Conservation (phyloP, 2,797 vertebrate genomes). For the Choloepus didactylus region DNA sequence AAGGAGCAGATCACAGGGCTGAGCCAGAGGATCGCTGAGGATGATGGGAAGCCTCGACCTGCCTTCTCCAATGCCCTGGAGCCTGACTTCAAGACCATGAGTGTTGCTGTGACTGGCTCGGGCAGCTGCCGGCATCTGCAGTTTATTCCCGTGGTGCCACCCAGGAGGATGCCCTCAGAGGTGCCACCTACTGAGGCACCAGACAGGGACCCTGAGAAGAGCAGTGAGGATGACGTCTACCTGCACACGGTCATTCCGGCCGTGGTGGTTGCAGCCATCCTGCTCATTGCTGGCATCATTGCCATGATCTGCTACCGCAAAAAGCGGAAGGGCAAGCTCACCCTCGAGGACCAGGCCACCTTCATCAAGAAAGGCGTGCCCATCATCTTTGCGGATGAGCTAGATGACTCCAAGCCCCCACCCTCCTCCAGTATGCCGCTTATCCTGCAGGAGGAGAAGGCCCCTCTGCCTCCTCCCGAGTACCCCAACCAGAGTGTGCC, state of each 20-base stretch:
- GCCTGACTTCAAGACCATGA: constrained; percentile 94
- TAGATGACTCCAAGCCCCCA: constrained; percentile 97
- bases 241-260: constrained; percentile 98
- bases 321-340: constrained; percentile 98
- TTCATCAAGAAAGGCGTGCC: constrained; percentile 99
- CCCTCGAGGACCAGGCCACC: constrained; percentile 98
- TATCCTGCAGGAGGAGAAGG: constrained; percentile 98
- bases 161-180: constrained; percentile 84
- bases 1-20: constrained; percentile 93
- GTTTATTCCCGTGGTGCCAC: constrained; percentile 90
- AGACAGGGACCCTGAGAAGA: constrained; percentile 92
- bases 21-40: constrained; percentile 91
- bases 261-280: constrained; percentile 96
- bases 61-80: constrained; percentile 91
- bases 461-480: constrained; percentile 96
- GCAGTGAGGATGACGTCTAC: constrained; percentile 97
- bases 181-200: constrained; percentile 86
- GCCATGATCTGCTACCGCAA: constrained; percentile 99
- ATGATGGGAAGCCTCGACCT: constrained; percentile 89
- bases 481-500: constrained; percentile 96
- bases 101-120: constrained; percentile 90
- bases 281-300: constrained; percentile 96
- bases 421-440: constrained; percentile 98
- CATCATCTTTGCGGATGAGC: constrained; percentile 98
- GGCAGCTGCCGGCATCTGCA: constrained; percentile 93